Evolutionary conservation across 2,888 invertebrate species (phyloP), one percentile per base, ranked within the genome.

Genomic region (Rhagium mordax): DNA sequence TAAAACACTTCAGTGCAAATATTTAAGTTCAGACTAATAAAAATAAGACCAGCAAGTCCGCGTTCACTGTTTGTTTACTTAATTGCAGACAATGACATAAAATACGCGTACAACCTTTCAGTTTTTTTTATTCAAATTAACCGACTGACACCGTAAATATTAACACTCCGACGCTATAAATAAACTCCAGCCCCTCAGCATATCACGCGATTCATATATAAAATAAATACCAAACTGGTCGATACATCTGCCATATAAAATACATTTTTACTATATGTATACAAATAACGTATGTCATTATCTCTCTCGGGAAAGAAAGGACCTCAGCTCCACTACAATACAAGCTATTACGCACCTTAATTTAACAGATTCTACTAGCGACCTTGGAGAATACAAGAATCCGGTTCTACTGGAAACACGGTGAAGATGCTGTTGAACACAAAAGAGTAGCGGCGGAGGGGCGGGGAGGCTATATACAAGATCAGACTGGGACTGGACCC

Each of bases 321-420:
- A 75, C 78, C 77, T 75, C 68, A 74, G 48, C 60, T 62, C 70
- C 33, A 48, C 55, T 61, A 72, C 72, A 72, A 72, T 72, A 78
- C 79, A 81, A 77, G 78, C 81, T 76, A 81, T 81, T 79, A 84
- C 81, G 81, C 80, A 82, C 82, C 80, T 82, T 79, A 80, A 81
- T 81, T 82, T 80, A 79, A 79, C 71, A 80, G 81, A 72, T 76
- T 78, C 80, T 78, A 74, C 80, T 41, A 74, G 75, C 83, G 85
- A 84, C 86, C 86, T 86, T 86, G 85, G 81, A 82, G 80, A 71
- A 76, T 81, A 84, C 82, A 85, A 83, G 86, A 87, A 87, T 86
- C 86, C 86, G 85, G 87, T 87, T 84, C 84, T 83, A 83, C 85
- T 82, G 83, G 85, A 84, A 81, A 81, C 81, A 81, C 79, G 78